Evolutionary conservation across 2,113 vertebrate genomes (phyloP).

Genomic region (Calypte anna): DNA sequence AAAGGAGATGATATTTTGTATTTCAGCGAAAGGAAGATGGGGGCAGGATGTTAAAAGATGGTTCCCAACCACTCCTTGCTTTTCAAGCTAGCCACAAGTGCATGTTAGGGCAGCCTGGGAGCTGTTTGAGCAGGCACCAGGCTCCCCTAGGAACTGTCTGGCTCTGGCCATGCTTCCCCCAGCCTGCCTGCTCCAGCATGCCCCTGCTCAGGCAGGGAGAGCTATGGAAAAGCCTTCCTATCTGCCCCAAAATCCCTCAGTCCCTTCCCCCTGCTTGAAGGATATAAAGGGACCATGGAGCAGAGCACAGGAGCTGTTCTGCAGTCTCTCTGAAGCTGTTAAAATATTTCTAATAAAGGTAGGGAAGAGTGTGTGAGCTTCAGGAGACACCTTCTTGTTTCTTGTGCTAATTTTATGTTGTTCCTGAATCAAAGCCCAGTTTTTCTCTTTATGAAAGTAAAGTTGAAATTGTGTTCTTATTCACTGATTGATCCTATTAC

Average conservation of each 20-base stretch:
- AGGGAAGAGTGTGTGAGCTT: not conserved
- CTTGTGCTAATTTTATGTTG: not conserved
- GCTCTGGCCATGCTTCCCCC: not conserved
- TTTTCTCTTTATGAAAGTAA: not conserved
- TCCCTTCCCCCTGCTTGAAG: not conserved
- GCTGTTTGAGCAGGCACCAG: conserved; percentile 36
- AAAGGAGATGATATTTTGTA: not conserved
- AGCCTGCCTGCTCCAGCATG: not conserved
- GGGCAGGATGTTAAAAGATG: not conserved
- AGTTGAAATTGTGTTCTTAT: not conserved
- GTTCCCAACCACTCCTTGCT: conserved; percentile 27
- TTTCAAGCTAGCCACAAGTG: not conserved
- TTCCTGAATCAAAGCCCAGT: not conserved
- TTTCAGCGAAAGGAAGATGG: not conserved
- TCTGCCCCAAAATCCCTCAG: not conserved
- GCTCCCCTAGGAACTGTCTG: not conserved
- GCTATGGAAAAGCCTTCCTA: not conserved
- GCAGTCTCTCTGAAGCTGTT: not conserved
- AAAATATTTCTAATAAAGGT: not conserved
- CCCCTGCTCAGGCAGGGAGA: not conserved
- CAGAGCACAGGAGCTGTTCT: not conserved
- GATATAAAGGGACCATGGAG: not conserved
- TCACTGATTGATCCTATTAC: not conserved
- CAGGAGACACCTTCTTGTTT: not conserved
- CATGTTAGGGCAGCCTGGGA: not conserved